Conservation (phyloP, 1,140 invertebrate species). For the Lepidotrigona ventralis region DNA sequence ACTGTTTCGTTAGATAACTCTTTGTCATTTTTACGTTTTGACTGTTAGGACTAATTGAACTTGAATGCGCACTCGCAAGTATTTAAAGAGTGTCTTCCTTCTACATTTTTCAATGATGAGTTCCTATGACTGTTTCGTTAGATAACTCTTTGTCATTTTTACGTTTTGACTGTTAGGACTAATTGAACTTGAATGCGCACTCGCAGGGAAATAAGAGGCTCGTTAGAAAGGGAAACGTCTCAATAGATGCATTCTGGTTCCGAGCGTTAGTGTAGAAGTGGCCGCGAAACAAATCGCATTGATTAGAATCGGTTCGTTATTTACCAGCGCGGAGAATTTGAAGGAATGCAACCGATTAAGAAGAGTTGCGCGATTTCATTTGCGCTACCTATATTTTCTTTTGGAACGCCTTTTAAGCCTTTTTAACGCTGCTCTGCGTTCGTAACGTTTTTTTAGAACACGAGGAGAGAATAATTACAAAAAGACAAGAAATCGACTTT, state of each 20-base stretch:
- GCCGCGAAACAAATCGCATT: conserved; percentile 61
- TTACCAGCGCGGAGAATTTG: conserved; percentile 48
- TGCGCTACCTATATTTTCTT: conserved; percentile 37
- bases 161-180: too few relatives aligned
- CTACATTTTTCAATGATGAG: not conserved
- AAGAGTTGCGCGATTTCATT: conserved; percentile 48
- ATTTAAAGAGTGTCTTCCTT: not conserved
- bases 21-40: not conserved
- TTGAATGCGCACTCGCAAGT: too few relatives aligned
- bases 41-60: not conserved
- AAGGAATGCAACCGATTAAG: conserved; percentile 39
- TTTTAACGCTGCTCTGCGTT: not conserved
- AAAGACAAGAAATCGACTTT: not conserved
- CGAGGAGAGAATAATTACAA: not conserved
- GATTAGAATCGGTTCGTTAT: conserved; percentile 65
- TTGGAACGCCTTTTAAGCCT: not conserved
- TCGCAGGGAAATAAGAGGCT: conserved; percentile 28
- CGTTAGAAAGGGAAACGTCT: conserved; percentile 49
- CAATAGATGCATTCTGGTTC: conserved; percentile 36
- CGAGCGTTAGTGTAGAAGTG: conserved; percentile 36
- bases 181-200: not conserved
- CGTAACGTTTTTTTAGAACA: not conserved
- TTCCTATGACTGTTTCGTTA: too few relatives aligned
- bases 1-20: not conserved
- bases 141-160: too few relatives aligned